Evolutionary conservation across 2,113 vertebrate species (phyloP).

Genomic region (Embiotoca jacksoni): DNA sequence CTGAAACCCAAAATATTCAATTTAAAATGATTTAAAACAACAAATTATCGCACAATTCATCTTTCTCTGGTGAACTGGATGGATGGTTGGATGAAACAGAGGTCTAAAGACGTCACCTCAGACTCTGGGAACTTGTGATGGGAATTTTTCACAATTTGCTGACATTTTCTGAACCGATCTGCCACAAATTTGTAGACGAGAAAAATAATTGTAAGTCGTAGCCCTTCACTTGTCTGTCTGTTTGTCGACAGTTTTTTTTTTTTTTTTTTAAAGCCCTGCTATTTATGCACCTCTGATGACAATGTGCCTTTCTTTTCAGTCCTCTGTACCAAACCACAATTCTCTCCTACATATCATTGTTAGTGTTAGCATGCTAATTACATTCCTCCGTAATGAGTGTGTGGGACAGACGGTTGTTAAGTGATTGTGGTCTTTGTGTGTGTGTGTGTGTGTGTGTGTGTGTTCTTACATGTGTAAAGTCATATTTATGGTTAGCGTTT

Average conservation of each 20-base stretch:
- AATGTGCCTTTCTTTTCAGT: slow-evolving; percentile 18
- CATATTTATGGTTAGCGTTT: slow-evolving; percentile 48
- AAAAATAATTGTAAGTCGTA: not conserved
- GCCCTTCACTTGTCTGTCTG: too few relatives aligned
- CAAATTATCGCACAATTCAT: too few relatives aligned
- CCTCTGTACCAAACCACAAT: slow-evolving; percentile 22
- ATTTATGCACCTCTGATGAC: not conserved
- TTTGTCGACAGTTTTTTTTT: too few relatives aligned
- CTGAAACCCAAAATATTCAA: too few relatives aligned
- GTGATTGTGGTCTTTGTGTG: slow-evolving; percentile 17
- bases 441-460: slow-evolving; percentile 25
- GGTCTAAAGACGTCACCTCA: not conserved
- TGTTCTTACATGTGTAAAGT: slow-evolving; percentile 27
- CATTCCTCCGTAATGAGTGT: slow-evolving; percentile 66
- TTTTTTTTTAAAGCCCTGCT: too few relatives aligned
- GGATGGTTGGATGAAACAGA: too few relatives aligned
- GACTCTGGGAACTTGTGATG: too few relatives aligned
- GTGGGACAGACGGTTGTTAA: slow-evolving; percentile 39
- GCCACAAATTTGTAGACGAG: not conserved
- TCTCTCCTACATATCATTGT: slow-evolving; percentile 37
- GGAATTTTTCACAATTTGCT: slow-evolving; percentile 5
- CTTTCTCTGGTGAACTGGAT: too few relatives aligned
- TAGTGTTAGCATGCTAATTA: slow-evolving; percentile 60
- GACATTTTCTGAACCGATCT: not conserved
- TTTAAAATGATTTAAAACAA: too few relatives aligned